phyloP scores from a whole-genome alignment of 2,888 invertebrate genomes.

The Mellilla xanthometata region DNA sequence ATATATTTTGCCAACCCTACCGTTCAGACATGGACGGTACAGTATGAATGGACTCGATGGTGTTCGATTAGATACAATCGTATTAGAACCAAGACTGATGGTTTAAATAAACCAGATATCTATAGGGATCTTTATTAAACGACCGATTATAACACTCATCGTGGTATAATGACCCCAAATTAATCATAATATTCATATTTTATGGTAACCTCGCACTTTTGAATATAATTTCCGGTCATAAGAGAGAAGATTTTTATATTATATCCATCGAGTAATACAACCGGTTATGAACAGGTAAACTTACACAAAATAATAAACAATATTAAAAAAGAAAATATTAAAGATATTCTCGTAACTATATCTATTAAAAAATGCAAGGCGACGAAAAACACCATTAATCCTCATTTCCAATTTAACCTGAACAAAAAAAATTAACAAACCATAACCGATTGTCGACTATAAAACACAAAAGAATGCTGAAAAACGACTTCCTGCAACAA shows the following conservation, averaged over 20 bases:
- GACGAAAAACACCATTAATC: slow-evolving; percentile 2
- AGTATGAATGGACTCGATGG: slow-evolving; percentile 26
- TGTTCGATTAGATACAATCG: slow-evolving; percentile 27
- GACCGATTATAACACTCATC: background rate
- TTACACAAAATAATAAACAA: no score
- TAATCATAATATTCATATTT: background rate
- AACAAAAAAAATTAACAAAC: slow-evolving; percentile 25
- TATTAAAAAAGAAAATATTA: no score
- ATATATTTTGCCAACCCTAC: slow-evolving; percentile 24
- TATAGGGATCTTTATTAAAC: background rate
- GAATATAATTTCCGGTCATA: background rate
- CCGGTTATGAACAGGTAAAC: no score
- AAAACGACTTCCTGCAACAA: slow-evolving; percentile 64
- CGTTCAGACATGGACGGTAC: slow-evolving; percentile 17
- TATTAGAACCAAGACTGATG: slow-evolving; percentile 3
- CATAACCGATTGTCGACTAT: slow-evolving; percentile 22
- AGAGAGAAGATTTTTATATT: background rate
- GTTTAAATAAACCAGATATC: slow-evolving; percentile 6
- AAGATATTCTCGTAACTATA: no score
- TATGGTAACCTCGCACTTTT: background rate
- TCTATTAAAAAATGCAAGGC: background rate
- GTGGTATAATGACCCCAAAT: background rate
- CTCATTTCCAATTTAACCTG: slow-evolving; percentile 10
- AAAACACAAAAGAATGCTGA: slow-evolving; percentile 32
- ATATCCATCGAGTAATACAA: no score